Evolutionary conservation across 2,113 vertebrate species (phyloP), one percentile per base, ranked within the genome.

Genomic region (Alethe castanea): DNA sequence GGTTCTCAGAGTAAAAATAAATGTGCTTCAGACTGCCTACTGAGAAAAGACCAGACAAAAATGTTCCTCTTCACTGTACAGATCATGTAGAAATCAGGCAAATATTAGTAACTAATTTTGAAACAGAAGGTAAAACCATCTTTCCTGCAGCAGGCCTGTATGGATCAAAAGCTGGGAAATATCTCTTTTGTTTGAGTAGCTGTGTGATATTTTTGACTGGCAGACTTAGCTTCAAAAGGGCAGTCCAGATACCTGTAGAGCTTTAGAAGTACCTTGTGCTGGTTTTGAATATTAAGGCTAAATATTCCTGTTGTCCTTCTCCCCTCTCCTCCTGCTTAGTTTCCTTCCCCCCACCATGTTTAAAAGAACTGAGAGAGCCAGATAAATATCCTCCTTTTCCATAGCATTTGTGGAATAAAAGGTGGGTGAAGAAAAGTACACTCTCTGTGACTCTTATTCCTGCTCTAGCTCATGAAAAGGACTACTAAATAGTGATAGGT

Each of bases 1-100:
- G 31, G 14, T 82, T 86, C 47, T 90, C 53, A 54, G 25, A 33
- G 48, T 76, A 44, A 87, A 66, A 56, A 62, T 90, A 83, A 86
- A 72, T 86, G 81, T 89, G 36, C 71, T 86, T 96, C 33, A 88
- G 71, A 66, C 85, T 92, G 69, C 7, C 26, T 90, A 19, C 28
- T 82, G 87, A 71, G 69, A 67, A 62, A 44, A 69, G 48, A 69
- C 2, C 4, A 31, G 56, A 11, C 35, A 76, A 50, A 90, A 90
- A 85, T 62, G 22, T 64, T 85, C 31, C 53, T 81, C 36, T 70
- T 80, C 20, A 14, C 19, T 59, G 9, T 44, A 36, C 11, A 11
- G n/a, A 20, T 47, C 73, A 12, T 19, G 9, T 74, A 33, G 45
- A 90, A 85, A 81, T 70, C 57, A 64, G 5, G 61, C 19, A 7